These are phyloP conservation scores for Paratilapia polleni DNA, from an alignment of 2,113 vertebrate genomes.

Conservation along the genomic window DNA sequence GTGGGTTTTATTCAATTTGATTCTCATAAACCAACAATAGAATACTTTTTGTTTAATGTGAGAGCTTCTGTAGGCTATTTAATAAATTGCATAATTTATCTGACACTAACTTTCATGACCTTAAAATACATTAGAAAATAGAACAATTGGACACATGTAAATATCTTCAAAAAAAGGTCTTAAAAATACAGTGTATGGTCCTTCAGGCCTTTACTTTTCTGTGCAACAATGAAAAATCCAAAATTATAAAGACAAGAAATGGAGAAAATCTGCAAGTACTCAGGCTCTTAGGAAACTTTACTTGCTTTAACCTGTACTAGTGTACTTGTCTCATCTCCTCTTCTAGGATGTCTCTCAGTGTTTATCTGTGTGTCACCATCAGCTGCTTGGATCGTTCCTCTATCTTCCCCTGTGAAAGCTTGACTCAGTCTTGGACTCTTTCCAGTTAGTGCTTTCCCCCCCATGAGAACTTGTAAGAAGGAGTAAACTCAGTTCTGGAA, in stretches of 20 bases:
- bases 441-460: no score
- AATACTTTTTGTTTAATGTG: not conserved
- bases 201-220: not conserved
- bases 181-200: not conserved
- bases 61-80: not conserved
- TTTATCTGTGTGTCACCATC: no score
- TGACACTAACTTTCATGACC: not conserved
- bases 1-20: constrained; percentile 22
- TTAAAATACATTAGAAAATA: constrained; percentile 6
- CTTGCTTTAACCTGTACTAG: no score
- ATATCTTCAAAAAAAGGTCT: not conserved
- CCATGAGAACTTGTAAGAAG: no score
- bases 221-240: not conserved
- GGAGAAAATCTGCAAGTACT: not conserved
- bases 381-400: no score
- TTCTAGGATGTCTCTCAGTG: no score
- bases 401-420: no score
- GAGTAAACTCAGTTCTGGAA: no score
- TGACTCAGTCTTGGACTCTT: no score
- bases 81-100: not conserved
- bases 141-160: not conserved
- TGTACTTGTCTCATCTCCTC: no score
- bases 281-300: not conserved
- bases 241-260: not conserved
- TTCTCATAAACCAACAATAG: constrained; percentile 6